Base-by-base conservation (phyloP, 2,888 invertebrate genomes). In the Proisotoma minuta region DNA sequence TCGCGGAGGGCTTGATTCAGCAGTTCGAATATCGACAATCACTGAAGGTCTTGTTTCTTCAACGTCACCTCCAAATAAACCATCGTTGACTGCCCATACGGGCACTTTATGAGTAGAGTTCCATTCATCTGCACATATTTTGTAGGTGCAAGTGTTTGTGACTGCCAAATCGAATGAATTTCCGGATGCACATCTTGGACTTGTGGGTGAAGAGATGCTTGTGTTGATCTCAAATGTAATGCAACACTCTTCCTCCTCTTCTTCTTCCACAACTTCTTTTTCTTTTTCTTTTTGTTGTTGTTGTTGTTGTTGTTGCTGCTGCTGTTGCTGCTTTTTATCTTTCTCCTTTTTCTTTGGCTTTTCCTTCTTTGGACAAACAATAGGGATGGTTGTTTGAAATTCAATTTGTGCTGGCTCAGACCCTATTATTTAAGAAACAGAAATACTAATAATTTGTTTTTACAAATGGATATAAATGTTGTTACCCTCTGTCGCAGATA, bases 41-140 rank as follows among this genome's bases (percentile, higher is more conserved):
- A 68, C 62, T 2, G 69, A 62, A 12, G 56, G 27, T 10, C 60
- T 54, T 8, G 48, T 50, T 23, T 66, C 68, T 10, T 64, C 63
- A 18, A 43, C 54, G 40, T 34, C 58, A 4, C 66, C 71, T 8
- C 73, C 73, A 43, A 66, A 69, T 8, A 73, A 65, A 4, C 73
- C 73, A 59, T 73, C 73, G 50, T 71, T 72, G 12, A 73, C 59
- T 23, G 69, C 73, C 70, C 73, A 74, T 23, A 74, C 65, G 24
- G 74, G 71, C 18, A 74, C 60, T 47, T 70, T 66, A 40, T 73
- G 74, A 1, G 75, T 75, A 10, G 62, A 51, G 50, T 75, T 75
- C 75, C 74, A 75, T 60, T 73, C 73, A 59, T 74, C 73, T 5
- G 72, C 71, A 62, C 75, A 75, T 4, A 75, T 70, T 61, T 73